Base-by-base conservation (phyloP, 1,140 invertebrate genomes). In the Nautilus pompilius region DNA sequence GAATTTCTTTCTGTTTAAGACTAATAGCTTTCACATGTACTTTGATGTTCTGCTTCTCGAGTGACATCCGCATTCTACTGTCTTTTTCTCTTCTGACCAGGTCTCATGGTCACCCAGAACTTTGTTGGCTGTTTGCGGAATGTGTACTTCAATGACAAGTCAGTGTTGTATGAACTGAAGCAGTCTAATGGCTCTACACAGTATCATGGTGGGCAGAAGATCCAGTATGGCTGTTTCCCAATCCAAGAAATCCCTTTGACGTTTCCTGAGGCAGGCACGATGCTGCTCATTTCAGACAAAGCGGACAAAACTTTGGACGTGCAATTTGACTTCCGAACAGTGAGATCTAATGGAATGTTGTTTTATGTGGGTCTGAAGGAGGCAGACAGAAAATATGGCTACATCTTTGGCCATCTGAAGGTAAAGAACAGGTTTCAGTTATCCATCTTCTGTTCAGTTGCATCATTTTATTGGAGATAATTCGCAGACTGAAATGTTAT, bases 111-210 rank as follows among this genome's bases (percentile, higher is more conserved):
- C 3, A 81, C 80, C 29, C 84, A 87, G 63, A 87, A 85, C 68
- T 89, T 88, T 73, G 90, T 90, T 74, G 93, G 93, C 15, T 93
- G 91, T 68, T 77, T 96, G 0, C 93, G 94, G 72, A 93, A 94
- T 79, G 91, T 95, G 24, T 96, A 94, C 78, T 93, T 93, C 77
- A 95, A 96, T 78, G 92, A 93, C 70, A 88, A 93, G 20, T 94
- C 92, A 1, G 92, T 96, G 60, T 84, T 96, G 48, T 94, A 94
- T 75, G 91, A 93, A 75, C 80, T 96, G 57, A 89, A 91, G 67
- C 87, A 61, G n/a, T 51, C 26, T 29, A 73, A 71, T n/a, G 63
- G 68, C 28, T 88, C 61, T 90, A 91, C 80, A 89, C 60, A 66
- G 1, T 80, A 82, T 89, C 22, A 93, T 66, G 77, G 93, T 20